A percentile compares a stretch with the other conserved stretches of the same genome.
Conservation (phyloP, 2,888 invertebrate species). For the Sinodicranocentrus sp. region DNA sequence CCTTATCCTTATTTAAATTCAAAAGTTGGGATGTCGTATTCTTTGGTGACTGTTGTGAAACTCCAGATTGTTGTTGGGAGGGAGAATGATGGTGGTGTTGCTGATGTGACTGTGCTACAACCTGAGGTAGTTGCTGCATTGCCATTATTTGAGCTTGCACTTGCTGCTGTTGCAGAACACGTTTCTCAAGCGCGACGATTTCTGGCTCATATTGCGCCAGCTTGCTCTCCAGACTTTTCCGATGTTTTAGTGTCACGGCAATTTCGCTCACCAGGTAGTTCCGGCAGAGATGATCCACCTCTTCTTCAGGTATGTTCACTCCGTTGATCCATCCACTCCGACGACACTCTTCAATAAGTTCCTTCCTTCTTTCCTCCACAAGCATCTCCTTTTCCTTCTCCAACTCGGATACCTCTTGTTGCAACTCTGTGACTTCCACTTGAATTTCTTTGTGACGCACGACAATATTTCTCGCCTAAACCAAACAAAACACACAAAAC, state of each 20-base stretch:
- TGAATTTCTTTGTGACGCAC: conserved; percentile 95
- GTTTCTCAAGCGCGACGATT: conserved; percentile 86
- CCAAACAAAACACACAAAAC: conserved; percentile 45
- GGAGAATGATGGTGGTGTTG: conserved; percentile 17
- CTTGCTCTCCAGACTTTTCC: conserved; percentile 90
- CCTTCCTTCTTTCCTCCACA: conserved; percentile 86
- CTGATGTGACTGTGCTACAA: conserved; percentile 16
- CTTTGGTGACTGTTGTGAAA: conserved; percentile 38
- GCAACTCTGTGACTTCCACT: conserved; percentile 90
- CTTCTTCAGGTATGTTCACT: conserved; percentile 78
- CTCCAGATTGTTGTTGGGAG: conserved; percentile 23
- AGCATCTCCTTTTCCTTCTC: conserved; percentile 88
- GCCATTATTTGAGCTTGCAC: conserved; percentile 65
- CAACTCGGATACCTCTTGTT: conserved; percentile 85
- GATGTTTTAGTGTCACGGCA: conserved; percentile 88
- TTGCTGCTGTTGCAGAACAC: conserved; percentile 79
- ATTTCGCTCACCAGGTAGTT: conserved; percentile 84
- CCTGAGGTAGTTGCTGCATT: conserved; percentile 70
- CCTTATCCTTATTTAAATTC: conserved; percentile 69
- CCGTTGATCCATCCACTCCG: conserved; percentile 77
- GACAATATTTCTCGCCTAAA: conserved; percentile 84
- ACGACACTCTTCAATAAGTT: conserved; percentile 85
- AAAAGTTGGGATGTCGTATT: conserved; percentile 75
- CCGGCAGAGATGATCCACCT: conserved; percentile 71
- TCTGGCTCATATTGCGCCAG: conserved; percentile 88